Conservation (phyloP, 2,797 vertebrate genomes). For the Limosa lapponica region DNA sequence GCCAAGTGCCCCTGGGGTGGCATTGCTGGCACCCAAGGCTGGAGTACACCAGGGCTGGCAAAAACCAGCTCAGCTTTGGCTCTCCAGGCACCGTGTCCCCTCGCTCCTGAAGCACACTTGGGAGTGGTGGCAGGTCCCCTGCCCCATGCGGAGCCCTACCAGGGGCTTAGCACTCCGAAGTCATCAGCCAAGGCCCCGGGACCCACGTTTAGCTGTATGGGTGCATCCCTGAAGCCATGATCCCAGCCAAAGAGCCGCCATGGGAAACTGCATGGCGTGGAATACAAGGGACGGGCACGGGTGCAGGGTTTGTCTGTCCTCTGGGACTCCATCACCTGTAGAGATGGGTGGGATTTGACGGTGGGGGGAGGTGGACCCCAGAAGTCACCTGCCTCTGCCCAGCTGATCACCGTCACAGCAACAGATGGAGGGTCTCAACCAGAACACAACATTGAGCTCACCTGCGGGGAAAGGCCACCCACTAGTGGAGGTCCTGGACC, state of each 20-base stretch:
- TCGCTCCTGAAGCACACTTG: background rate
- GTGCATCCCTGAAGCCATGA: background rate
- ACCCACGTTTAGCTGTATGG: background rate
- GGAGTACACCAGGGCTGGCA: rapidly evolving
- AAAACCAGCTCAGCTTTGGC: background rate
- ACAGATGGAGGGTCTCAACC: background rate
- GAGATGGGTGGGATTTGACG: background rate
- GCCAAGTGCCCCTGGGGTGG: background rate
- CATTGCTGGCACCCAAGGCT: background rate
- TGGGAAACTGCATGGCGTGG: rapidly evolving
- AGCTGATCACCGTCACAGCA: background rate
- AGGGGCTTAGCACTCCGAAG: background rate
- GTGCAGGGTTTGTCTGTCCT: background rate
- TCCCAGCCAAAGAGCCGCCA: background rate
- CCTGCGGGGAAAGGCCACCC: background rate
- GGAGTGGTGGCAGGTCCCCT: background rate
- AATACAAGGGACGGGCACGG: background rate
- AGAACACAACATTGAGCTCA: background rate
- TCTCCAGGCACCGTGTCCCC: background rate
- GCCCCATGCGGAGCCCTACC: background rate
- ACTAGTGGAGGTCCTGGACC: background rate
- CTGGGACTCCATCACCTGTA: rapidly evolving
- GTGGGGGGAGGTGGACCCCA: rapidly evolving
- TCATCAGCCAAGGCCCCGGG: background rate
- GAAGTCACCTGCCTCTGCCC: background rate